These are phyloP conservation scores for Stictocephala bisonia DNA, from an alignment of 2,888 invertebrate genomes.

Conservation along the genomic window DNA sequence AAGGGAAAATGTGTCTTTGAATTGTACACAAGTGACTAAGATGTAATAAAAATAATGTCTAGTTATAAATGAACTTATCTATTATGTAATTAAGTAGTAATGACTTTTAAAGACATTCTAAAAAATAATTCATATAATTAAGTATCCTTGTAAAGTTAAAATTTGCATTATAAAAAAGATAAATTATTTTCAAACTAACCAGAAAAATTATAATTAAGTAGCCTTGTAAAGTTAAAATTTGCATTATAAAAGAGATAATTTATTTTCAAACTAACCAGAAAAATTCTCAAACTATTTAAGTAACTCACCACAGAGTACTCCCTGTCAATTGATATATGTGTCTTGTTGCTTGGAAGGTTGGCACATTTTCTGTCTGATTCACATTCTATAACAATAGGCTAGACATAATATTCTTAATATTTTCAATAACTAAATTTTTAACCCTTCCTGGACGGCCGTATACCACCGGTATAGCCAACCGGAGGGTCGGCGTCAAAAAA, in stretches of 20 bases:
- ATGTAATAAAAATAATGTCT: neutral
- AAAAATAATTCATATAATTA: neutral
- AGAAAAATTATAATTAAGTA: too few species aligned
- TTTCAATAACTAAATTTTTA: neutral
- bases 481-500: neutral
- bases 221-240: too few species aligned
- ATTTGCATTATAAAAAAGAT: too few species aligned
- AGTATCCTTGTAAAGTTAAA: neutral
- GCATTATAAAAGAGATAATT: too few species aligned
- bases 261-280: neutral
- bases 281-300: neutral
- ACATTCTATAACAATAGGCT: conserved; percentile 12
- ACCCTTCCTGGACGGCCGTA: too few species aligned
- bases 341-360: conserved; percentile 18
- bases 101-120: too few species aligned
- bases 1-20: too few species aligned
- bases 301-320: conserved; percentile 9
- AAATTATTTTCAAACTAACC: neutral
- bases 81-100: neutral
- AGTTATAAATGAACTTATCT: neutral
- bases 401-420: neutral
- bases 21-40: too few species aligned
- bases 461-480: neutral
- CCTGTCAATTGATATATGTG: conserved; percentile 25
- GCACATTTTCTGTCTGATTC: conserved; percentile 36